phyloP scores from a whole-genome alignment of 2,113 vertebrate species.

The Naja naja region DNA sequence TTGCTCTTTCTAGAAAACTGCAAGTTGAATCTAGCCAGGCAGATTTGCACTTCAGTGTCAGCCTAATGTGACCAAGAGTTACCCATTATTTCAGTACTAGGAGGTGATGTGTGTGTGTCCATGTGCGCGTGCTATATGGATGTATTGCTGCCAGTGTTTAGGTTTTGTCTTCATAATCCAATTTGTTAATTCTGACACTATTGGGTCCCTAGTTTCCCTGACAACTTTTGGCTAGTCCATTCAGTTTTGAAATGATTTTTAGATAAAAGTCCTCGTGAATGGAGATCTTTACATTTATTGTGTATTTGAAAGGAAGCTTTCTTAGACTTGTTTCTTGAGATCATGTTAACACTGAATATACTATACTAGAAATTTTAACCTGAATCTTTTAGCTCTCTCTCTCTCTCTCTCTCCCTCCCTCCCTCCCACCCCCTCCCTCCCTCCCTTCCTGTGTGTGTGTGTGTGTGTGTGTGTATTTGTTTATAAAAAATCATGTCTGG shows the following conservation, averaged over 20 bases:
- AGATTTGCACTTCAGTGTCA: background rate
- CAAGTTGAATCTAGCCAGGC: background rate
- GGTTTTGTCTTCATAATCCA: background rate
- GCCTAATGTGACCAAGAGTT: background rate
- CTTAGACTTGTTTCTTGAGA: background rate
- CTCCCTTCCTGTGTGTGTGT: background rate
- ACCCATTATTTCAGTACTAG: background rate
- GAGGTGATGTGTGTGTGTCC: background rate
- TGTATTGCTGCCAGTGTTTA: background rate
- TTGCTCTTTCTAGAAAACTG: background rate
- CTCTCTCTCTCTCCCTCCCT: too few relatives aligned
- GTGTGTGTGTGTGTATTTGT: background rate
- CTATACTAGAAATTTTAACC: background rate
- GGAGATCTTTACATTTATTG: background rate
- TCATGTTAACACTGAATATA: background rate
- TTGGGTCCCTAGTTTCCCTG: background rate
- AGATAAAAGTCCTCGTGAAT: background rate
- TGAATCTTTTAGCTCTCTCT: background rate
- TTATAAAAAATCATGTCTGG: background rate
- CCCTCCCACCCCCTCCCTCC: too few relatives aligned
- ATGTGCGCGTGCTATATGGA: rapidly evolving
- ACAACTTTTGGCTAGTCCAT: background rate
- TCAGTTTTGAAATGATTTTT: background rate
- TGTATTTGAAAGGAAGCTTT: background rate
- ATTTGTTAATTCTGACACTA: background rate